Evolutionary conservation across 2,888 invertebrate species (phyloP).

Genomic region (Drosophila lacicola): DNA sequence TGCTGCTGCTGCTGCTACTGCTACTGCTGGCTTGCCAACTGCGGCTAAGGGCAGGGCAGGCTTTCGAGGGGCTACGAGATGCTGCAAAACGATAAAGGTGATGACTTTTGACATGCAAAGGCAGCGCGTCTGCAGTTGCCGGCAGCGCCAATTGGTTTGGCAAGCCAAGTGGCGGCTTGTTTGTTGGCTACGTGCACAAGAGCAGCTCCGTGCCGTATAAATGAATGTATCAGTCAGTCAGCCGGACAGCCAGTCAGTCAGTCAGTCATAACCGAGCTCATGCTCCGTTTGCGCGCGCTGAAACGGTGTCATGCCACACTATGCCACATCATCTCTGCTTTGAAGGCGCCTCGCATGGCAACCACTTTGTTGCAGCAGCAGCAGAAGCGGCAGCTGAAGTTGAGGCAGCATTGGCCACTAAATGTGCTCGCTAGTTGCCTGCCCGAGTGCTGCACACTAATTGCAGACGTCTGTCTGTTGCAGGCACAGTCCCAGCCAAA

Average conservation of each 20-base stretch:
- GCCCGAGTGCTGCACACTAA: slow-evolving; percentile 63
- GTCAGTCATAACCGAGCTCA: slow-evolving; percentile 11
- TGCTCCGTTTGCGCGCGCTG: slow-evolving; percentile 21
- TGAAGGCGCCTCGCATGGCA: slow-evolving; percentile 43
- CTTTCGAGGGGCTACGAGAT: slow-evolving; percentile 19
- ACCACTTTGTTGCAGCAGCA: slow-evolving; percentile 67
- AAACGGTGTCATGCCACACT: slow-evolving; percentile 40
- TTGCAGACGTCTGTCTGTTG: slow-evolving; percentile 64
- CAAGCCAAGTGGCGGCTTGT: slow-evolving; percentile 63
- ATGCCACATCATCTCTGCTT: slow-evolving; percentile 42
- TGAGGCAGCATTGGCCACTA: slow-evolving; percentile 51
- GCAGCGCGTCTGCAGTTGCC: slow-evolving; percentile 44
- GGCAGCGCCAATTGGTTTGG: slow-evolving; percentile 63
- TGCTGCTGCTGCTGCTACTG: slow-evolving; percentile 30
- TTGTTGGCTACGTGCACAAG: slow-evolving; percentile 69
- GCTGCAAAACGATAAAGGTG: slow-evolving; percentile 69
- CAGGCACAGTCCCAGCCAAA: slow-evolving; percentile 9
- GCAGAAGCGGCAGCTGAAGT: slow-evolving; percentile 7
- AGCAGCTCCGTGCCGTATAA: slow-evolving; percentile 40
- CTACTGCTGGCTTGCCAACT: not conserved
- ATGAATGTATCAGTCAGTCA: slow-evolving; percentile 61
- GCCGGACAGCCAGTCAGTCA: slow-evolving; percentile 27
- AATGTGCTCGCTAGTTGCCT: slow-evolving; percentile 58
- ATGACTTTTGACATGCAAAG: slow-evolving; percentile 79
- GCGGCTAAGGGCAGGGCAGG: not conserved